Base-by-base conservation (phyloP, 2,888 invertebrate genomes). In the Caenorhabditis imperialis region DNA sequence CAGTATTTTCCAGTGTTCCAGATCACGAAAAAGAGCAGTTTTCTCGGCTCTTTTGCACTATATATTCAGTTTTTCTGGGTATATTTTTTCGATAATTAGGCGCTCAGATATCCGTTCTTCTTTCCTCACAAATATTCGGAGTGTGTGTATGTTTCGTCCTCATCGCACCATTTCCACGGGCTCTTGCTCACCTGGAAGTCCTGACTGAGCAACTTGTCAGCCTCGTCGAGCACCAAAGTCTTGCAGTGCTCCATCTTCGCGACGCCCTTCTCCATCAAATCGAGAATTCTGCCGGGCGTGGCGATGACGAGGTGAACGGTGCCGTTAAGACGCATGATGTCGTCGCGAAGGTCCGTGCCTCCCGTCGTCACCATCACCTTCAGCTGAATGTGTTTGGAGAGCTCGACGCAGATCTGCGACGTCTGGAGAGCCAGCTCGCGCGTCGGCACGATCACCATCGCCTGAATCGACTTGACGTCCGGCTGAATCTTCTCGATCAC, bases 311-410 rank as follows among this genome's bases (percentile, higher is more conserved):
- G 93, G 92, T 99, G 99, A 47, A 88, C 88, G 92, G 96, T 95
- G 90, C 98, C 96, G 91, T 96, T 96, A 89, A 99, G 94, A 90
- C 98, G 93, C 94, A 99, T 95, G 89, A 99, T 99, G 90, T 99
- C 99, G 90, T 99, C 98, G 89, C 96, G 93, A 20, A 91, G 89
- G 86, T 91, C 91, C 85, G 98, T 99, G 86, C 99, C 99, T 89
- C 99, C 99, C 83, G 99, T 99, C 86, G 98, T 98, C 79, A 99
- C 99, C 99, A 99, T 99, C 83, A 97, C 95, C 90, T 96, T 94
- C 88, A 96, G 93, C 89, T 94, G 93, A 91, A 97, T 92, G 90
- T 99, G 97, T 90, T 98, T 98, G 81, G 96, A 94, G 88, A 99
- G 91, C 90, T 99, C 98, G 90, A 97, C 97, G 91, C 98, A 96